Evolutionary conservation across 1,140 invertebrate genomes (phyloP), one percentile per base, ranked within the genome.

Genomic region (Diorhabda elongata): DNA sequence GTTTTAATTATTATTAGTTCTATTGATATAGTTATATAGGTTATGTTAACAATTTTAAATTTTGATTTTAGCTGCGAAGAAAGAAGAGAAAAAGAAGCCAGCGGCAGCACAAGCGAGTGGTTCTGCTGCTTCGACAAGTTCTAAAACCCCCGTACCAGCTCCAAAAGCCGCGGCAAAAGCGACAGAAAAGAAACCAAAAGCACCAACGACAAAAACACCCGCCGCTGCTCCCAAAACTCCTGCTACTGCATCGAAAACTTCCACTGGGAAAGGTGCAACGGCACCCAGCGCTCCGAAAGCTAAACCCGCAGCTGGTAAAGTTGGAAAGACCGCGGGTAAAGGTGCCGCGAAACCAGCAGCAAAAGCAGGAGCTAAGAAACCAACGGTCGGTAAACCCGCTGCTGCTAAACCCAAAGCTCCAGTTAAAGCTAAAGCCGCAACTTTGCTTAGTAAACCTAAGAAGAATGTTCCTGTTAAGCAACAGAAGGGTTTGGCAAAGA

Each of bases 31-130:
- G 26, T 59, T 59, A 52, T 68, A 71, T 62, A 72, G 71, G 72
- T 75, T 75, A 74, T 67, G 58, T 73, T 42, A 44, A 26, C 3
- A 68, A 44, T 57, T 70, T 68, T 66, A 66, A 56, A 73, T 43
- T 73, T 64, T 71, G 47, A 67, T 71, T 79, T 75, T 69, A 84
- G 82, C 79, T 63, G 76, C 78, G 42, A 88, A 88, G 73, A 79
- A 86, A 60, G 84, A 86, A 59, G 88, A 89, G 69, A 89, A 89
- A 75, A 89, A 90, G 76, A 82, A 70, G 79, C 83, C 78, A 57
- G 79, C 83, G 62, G 78, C 81, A 7, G 84, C 84, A 67, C 77
- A 81, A 62, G 76, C 81, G 47, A 78, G 80, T 65, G 63, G 82
- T 56, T 80, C 79, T 79, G 79, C 79, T 9, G 81, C 84, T 62